Base-by-base conservation (phyloP, 1,140 invertebrate genomes). In the Solenopsis invicta region DNA sequence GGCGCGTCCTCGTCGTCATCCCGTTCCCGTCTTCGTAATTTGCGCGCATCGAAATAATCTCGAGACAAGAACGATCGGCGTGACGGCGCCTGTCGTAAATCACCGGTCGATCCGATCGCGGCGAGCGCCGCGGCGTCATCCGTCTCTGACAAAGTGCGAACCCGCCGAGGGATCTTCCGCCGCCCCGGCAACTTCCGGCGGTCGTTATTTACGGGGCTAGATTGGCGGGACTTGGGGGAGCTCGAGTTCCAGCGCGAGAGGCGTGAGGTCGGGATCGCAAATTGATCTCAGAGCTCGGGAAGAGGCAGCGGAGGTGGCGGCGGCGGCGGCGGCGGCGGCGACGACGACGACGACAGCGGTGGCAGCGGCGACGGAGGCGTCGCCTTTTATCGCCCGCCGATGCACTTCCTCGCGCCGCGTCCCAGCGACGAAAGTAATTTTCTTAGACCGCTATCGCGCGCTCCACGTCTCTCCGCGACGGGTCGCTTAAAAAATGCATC, bases 141-240 rank as follows among this genome's bases (percentile, higher is more conserved):
- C 88, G 86, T 91, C 88, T 92, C 91, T 91, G 89, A 88, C 88
- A 92, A 92, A 92, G 85, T 88, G 77, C 85, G 87, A 88, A 90
- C 89, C 89, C 78, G 82, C 77, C 90, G 77, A 80, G 85, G 77
- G 85, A 92, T 91, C 89, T 85, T 91, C 89, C 91, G 86, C 90
- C 87, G 86, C 86, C 67, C 80, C 82, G 87, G 87, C 69, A 92
- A 93, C 89, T 93, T 92, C 91, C 92, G 91, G 82, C 91, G 91
- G 82, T 87, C 88, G 90, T 93, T 93, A 92, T 93, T 93, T 93
- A 93, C 90, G 89, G 86, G 69, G 86, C 90, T 75, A 90, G 91
- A 92, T 91, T 90, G 90, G 84, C 87, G 87, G 84, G 85, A 91
- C 89, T 92, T 91, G n/a, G 90, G 90, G 84, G 41, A 74, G 80